Conservation (phyloP, 1,140 invertebrate genomes). For the Zaprionus inermis region DNA sequence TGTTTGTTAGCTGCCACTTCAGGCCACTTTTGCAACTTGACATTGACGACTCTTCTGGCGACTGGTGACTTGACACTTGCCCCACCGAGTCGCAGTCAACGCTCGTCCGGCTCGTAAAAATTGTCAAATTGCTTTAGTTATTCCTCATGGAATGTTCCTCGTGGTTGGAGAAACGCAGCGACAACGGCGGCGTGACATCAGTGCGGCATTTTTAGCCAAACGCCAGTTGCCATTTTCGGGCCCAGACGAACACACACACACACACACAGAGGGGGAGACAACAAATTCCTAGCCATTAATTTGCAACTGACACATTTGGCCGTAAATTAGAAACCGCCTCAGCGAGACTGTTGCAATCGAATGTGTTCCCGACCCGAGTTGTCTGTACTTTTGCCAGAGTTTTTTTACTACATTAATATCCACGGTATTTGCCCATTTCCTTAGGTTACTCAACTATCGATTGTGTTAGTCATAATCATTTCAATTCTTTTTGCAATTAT, state of each 20-base stretch:
- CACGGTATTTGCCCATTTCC: too few species aligned
- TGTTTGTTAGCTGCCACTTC: slow-evolving; percentile 31
- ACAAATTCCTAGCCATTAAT: slow-evolving; percentile 67
- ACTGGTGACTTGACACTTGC: slow-evolving; percentile 65
- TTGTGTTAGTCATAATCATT: too few species aligned
- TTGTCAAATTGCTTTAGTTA: slow-evolving; percentile 14
- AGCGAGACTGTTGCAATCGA: slow-evolving; percentile 18
- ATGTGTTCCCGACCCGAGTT: not conserved
- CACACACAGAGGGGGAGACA: slow-evolving; percentile 5
- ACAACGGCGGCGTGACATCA: slow-evolving; percentile 60
- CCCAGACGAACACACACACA: not conserved
- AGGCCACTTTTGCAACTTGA: slow-evolving; percentile 59
- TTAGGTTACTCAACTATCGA: too few species aligned
- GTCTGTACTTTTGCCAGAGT: not conserved
- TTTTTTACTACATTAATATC: too few species aligned
- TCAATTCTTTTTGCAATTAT: too few species aligned
- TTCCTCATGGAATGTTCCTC: slow-evolving; percentile 1
- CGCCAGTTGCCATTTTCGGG: slow-evolving; percentile 42
- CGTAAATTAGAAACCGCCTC: slow-evolving; percentile 27
- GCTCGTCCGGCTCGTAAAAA: slow-evolving; percentile 43
- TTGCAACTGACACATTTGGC: slow-evolving; percentile 69
- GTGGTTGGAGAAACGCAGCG: slow-evolving; percentile 9
- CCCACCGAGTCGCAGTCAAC: slow-evolving; percentile 17
- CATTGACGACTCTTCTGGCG: slow-evolving; percentile 50
- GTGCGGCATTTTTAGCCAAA: slow-evolving; percentile 57